Conservation (phyloP, 2,888 invertebrate species). For the Torymus auratus region DNA sequence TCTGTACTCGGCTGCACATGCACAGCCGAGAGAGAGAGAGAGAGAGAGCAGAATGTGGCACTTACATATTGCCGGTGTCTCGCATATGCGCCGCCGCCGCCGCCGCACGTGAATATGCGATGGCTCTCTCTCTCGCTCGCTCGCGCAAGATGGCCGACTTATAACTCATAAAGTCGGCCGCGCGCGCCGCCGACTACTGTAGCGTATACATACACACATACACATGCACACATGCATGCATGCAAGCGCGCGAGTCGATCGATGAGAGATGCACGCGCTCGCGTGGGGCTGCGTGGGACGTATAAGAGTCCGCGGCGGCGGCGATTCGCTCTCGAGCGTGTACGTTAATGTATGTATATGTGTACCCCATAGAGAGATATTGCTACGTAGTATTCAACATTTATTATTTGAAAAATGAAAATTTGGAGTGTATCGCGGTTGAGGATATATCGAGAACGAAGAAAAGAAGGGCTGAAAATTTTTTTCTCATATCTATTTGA, state of each 20-base stretch:
- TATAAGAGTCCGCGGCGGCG: too few species aligned
- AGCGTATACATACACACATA: background rate
- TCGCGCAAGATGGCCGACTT: constrained; percentile 75
- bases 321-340: too few species aligned
- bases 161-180: constrained; percentile 75
- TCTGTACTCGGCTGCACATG: background rate
- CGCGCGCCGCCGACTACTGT: constrained; percentile 60
- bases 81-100: constrained; percentile 64
- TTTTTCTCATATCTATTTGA: too few species aligned
- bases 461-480: too few species aligned
- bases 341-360: too few species aligned
- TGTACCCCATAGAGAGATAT: too few species aligned
- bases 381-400: too few species aligned
- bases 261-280: constrained; percentile 55
- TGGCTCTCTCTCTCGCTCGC: constrained; percentile 61
- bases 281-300: background rate
- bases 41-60: constrained; percentile 71
- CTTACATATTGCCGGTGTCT: constrained; percentile 72
- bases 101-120: constrained; percentile 72
- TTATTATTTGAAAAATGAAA: too few species aligned
- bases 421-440: too few species aligned
- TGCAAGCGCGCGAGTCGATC: constrained; percentile 61
- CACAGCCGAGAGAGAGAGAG: constrained; percentile 61
- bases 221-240: background rate
- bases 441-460: too few species aligned